A percentile compares a stretch with the other conserved stretches of the same genome.
These are phyloP conservation scores for Drosophila nr. perissopoda DNA, from an alignment of 2,888 invertebrate species.

Conservation along the genomic window DNA sequence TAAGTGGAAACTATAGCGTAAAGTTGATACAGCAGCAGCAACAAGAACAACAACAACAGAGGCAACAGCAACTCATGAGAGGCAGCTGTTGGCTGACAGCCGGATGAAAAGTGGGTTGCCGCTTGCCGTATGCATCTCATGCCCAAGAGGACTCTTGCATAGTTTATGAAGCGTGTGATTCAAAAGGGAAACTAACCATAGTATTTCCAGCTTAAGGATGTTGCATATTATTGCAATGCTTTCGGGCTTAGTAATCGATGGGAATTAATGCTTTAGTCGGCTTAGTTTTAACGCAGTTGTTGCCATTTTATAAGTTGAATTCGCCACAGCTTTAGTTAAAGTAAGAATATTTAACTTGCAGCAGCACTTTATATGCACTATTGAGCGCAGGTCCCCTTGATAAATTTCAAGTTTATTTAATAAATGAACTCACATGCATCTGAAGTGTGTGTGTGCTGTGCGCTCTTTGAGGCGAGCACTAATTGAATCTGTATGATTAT, in stretches of 20 bases:
- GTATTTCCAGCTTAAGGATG: conserved; percentile 17
- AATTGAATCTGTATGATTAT: conserved; percentile 52
- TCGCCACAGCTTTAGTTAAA: background rate
- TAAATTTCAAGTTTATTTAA: background rate
- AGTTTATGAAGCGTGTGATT: conserved; percentile 53
- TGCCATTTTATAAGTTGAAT: no score
- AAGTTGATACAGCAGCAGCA: conserved; percentile 25
- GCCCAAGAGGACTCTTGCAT: conserved; percentile 26
- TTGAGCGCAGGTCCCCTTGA: background rate
- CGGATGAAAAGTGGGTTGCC: conserved; percentile 1
- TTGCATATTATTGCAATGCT: conserved; percentile 9
- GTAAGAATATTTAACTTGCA: background rate
- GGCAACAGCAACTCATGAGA: background rate
- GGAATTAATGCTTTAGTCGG: background rate
- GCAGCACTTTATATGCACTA: background rate
- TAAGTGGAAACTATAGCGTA: conserved; percentile 35
- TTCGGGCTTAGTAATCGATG: background rate
- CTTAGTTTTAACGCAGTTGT: background rate
- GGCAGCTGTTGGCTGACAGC: conserved; percentile 36
- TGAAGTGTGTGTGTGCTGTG: conserved; percentile 5
- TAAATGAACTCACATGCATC: background rate
- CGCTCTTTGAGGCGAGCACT: conserved; percentile 10
- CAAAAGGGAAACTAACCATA: conserved; percentile 38
- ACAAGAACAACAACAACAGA: conserved; percentile 4
- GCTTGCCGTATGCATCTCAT: background rate